Evolutionary conservation across 2,113 vertebrate genomes (phyloP), one percentile per base, ranked within the genome.

Genomic region (Condylura cristata): DNA sequence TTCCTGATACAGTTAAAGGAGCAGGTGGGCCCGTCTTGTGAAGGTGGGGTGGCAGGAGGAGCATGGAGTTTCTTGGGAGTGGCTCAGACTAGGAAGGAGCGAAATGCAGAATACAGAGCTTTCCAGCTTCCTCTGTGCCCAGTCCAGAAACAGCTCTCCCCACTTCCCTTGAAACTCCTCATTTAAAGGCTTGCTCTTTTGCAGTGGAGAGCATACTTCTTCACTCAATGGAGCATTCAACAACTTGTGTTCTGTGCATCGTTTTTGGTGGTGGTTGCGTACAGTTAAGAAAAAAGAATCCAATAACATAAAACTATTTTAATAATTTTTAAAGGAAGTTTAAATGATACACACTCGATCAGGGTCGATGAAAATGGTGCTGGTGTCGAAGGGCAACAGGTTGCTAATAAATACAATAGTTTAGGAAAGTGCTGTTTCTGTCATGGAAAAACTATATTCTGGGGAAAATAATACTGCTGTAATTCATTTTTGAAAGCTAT

Each of bases 401-500:
- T 98, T 98, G 97, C 97, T 98, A 98, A 98, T 98, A 98, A 98
- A 98, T 98, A 98, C 97, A 98, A 98, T 98, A 97, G 98, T 98
- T 98, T 98, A 98, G 91, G 91, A 97, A 98, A 98, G 96, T 96
- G 95, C 89, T 95, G 90, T 95, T 98, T 97, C 98, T 97, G 98
- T 97, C 97, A 90, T 48, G 76, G 97, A 97, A 96, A 97, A 98
- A 98, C 97, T 96, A 98, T 97, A 98, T 98, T 98, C 96, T 89
- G 76, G 97, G 96, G 63, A 90, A 98, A 98, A 98, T 98, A 98
- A 98, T 98, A 98, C 97, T 95, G n/a, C 96, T 93, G 96, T 98
- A 98, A 98, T 98, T 98, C 98, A 98, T 98, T 98, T 98, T 72
- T 95, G 98, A 98, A 98, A 98, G 98, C 98, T 98, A 97, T 7